Base-by-base conservation (phyloP, 2,888 invertebrate species). In the Perdita meconis region DNA sequence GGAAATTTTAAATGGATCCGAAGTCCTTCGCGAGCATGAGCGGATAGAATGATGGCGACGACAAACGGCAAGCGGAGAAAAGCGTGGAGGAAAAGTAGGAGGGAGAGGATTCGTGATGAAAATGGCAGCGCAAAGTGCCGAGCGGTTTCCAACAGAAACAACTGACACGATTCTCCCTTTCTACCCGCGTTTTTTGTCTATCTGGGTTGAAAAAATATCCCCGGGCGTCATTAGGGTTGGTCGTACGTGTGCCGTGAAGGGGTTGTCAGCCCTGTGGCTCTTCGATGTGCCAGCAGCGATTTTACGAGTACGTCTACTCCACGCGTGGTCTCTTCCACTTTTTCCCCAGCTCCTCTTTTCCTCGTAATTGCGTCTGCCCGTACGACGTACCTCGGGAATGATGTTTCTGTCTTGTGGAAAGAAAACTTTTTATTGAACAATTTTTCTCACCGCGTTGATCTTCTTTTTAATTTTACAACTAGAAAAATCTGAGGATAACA, bases 131-230 rank as follows among this genome's bases (percentile, higher is more conserved):
- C 38, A 42, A 59, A 67, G 22, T 30, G 60, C 59, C 51, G 30
- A 16, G 30, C 40, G 34, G 42, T 53, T 61, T 61, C 60, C 60
- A 24, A 16, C 53, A 60, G 24, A 53, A 68, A 60, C 68, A 42
- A 68, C 53, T 53, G 53, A 12, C 24, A 8, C 22, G 8, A n/a
- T 12, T 24, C 51, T n/a, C 60, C 34, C 24, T 16, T 19, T 5
- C 30, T 4, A 2, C 30, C 30, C 6, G 30, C n/a, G n/a, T n/a
- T 30, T 30, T 6, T 30, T 6, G 30, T 30, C 30, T 2, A 16
- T n/a, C 22, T 13, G n/a, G 10, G 13, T 2, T 22, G 42, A 57
- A 80, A 53, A 68, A 64, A 57, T 64, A 57, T 65, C 26, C 22
- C 44, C 36, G 12, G 30, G 30, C 13, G 56, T 57, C 63, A 63